These are phyloP conservation scores for Tamias sibiricus DNA, from an alignment of 2,113 vertebrate species.

Conservation along the genomic window DNA sequence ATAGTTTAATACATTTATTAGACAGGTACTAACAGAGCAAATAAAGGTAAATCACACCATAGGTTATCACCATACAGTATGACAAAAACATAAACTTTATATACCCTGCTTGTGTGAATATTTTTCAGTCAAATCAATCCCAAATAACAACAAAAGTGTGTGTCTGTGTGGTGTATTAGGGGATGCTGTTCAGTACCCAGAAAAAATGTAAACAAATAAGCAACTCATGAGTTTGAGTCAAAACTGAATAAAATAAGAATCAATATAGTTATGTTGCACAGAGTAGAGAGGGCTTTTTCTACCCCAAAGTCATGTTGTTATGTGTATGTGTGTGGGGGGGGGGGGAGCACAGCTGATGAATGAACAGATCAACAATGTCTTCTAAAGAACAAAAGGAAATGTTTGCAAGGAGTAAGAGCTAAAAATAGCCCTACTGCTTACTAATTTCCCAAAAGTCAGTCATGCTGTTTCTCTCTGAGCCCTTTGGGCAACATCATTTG, in stretches of 20 bases:
- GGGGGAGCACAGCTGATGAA: constrained; percentile 7
- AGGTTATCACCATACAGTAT: neutral
- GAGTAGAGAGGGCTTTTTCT: constrained; percentile 61
- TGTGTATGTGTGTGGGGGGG: neutral
- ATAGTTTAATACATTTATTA: constrained; percentile 22
- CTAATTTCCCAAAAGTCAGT: constrained; percentile 76
- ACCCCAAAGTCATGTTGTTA: neutral
- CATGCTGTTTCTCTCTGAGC: constrained; percentile 33
- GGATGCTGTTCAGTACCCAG: neutral
- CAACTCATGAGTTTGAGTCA: constrained; percentile 50
- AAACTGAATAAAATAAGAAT: constrained; percentile 52
- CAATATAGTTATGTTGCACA: neutral
- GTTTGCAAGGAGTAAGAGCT: constrained; percentile 73
- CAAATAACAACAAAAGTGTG: constrained; percentile 3
- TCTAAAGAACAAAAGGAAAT: constrained; percentile 79
- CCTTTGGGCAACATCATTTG: constrained; percentile 65
- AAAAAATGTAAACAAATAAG: constrained; percentile 39
- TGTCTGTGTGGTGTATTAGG: neutral
- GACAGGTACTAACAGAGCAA: neutral
- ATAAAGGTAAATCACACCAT: neutral
- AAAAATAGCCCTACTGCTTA: constrained; percentile 76
- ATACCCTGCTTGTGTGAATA: neutral
- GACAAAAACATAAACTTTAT: constrained; percentile 24
- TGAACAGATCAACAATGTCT: constrained; percentile 76
- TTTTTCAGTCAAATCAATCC: constrained; percentile 23